Evolutionary conservation across 92 coral and sea anemone species (phyloP), one percentile per base, ranked within the genome.

Genomic region (Phenganax subtilis): DNA sequence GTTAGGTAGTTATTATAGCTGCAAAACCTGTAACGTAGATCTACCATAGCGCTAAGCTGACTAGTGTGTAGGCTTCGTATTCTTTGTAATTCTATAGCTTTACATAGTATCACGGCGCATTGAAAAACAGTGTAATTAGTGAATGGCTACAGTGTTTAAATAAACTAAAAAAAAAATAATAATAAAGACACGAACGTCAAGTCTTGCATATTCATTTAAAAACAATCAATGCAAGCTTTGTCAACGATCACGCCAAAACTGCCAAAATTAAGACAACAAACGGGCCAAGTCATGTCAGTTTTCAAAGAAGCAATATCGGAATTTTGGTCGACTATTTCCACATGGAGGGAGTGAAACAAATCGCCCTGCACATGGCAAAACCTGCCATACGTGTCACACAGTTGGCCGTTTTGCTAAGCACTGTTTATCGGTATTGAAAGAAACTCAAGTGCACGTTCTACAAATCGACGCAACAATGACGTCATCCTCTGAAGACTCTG

Each of bases 321-420:
- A 84, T 51, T 59, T 75, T 59, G 86, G 82, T 15, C 69, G 77
- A 55, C 83, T 71, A 52, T 84, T 55, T 55, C 87, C 87, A 54
- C 80, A 85, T 29, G 55, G 27, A 51, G 75, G 84, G 11, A 70
- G 84, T 12, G 64, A 64, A 55, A 80, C 75, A 65, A 52, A 61
- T 30, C 77, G 84, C 52, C 84, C 87, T 28, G 84, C 87, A 3
- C 57, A 77, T 55, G 78, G 69, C 29, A 51, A 63, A 54, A 77
- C 73, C 37, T 80, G 88, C 37, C 56, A 73, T 20, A 47, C 47
- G 25, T 52, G 77, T 54, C 58, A 59, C 6, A 73, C 47, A 20
- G 25, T 30, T 17, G 77, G 58, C 8, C 77, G 51, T 73, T 73
- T 73, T 2, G 60, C 57, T 14, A 54, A 51, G 5, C 57, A 51